A percentile compares a stretch with the other conserved stretches of the same genome.
phyloP scores from a whole-genome alignment of 2,113 vertebrate species.

The Hypocryptadius cinnamomeus region DNA sequence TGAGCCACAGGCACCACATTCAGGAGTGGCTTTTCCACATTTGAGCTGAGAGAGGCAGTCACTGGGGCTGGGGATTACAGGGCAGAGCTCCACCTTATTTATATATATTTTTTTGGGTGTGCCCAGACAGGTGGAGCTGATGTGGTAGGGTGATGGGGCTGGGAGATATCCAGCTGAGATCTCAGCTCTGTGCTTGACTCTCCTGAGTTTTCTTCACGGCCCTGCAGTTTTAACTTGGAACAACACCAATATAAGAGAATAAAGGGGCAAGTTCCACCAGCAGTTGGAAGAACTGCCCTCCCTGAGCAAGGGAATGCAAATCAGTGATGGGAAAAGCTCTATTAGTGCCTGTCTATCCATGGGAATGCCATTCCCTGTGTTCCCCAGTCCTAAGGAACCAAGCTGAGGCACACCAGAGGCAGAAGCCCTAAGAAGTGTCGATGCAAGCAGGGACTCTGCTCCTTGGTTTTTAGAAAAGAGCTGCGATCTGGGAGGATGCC shows the following conservation, averaged over 20 bases:
- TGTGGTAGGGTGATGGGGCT: background rate
- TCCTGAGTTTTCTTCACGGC: background rate
- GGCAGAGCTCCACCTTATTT: background rate
- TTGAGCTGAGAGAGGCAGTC: background rate
- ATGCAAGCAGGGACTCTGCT: background rate
- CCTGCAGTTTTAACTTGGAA: background rate
- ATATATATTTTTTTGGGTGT: background rate
- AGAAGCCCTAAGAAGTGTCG: background rate
- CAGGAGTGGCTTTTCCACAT: background rate
- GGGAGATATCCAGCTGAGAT: background rate
- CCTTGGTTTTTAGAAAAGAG: background rate
- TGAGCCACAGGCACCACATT: background rate
- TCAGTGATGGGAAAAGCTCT: background rate
- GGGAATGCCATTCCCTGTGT: background rate
- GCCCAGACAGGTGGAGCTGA: background rate
- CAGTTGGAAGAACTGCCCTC: background rate
- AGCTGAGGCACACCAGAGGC: background rate
- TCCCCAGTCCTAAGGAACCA: background rate
- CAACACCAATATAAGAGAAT: fast-evolving
- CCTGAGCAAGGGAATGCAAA: background rate
- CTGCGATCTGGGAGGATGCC: background rate
- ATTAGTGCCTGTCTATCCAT: background rate
- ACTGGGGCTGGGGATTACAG: background rate
- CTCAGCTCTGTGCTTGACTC: too few relatives aligned
- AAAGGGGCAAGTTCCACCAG: background rate